Percentiles rank a stretch among this genome's conserved stretches.
Conservation (phyloP, 2,888 invertebrate species). For the Plebejus anna region DNA sequence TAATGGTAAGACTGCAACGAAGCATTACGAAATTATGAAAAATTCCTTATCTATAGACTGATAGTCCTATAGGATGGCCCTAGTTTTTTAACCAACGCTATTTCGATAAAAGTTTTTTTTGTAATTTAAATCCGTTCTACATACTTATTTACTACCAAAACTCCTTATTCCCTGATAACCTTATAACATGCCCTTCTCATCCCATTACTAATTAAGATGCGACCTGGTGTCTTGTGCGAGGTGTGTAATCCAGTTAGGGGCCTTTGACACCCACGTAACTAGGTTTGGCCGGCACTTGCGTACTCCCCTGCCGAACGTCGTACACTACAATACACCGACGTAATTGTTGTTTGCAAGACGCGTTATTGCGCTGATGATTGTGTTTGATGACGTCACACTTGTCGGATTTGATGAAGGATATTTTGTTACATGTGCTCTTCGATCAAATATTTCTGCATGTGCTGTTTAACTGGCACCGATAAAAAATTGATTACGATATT, state of each 20-base stretch:
- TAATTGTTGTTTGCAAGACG: constrained; percentile 12
- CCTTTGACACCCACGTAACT: constrained; percentile 76
- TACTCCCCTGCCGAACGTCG: constrained; percentile 41
- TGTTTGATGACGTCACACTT: neutral
- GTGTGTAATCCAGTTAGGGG: constrained; percentile 75
- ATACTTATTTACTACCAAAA: neutral
- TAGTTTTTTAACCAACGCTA: no score
- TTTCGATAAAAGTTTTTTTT: no score
- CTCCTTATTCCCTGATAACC: neutral
- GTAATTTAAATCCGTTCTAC: neutral
- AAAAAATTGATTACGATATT: neutral
- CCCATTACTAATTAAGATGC: constrained; percentile 22
- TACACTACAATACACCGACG: constrained; percentile 35
- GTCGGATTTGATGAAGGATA: neutral
- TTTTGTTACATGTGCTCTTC: neutral
- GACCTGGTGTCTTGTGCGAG: constrained; percentile 45
- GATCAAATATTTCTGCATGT: no score
- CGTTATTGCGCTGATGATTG: neutral
- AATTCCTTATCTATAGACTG: no score
- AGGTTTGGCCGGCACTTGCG: constrained; percentile 67
- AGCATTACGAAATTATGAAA: no score
- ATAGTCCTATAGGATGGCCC: no score
- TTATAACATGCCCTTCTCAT: neutral
- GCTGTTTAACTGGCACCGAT: neutral
- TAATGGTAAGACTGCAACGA: no score